These are phyloP conservation scores for Pachypanchax playfairii DNA, from an alignment of 2,113 vertebrate species.

Conservation along the genomic window DNA sequence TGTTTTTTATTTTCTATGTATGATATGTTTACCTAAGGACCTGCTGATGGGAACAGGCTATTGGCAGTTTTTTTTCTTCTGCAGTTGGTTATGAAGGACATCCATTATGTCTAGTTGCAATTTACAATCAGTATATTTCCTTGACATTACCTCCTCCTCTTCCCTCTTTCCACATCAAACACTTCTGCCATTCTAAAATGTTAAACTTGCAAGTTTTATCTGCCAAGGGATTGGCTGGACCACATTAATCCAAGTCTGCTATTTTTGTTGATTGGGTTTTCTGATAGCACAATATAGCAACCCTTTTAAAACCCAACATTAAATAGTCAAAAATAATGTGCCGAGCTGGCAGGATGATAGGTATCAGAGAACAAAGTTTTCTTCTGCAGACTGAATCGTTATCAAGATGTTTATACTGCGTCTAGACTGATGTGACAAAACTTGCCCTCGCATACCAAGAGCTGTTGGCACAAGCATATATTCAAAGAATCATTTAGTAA, in stretches of 20 bases:
- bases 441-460: constrained; percentile 19
- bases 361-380: constrained; percentile 24
- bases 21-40: too few species aligned
- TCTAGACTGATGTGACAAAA: constrained; percentile 41
- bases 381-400: constrained; percentile 28
- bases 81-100: too few species aligned
- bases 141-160: constrained; percentile 50
- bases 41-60: too few species aligned
- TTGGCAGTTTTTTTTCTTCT: constrained; percentile 18
- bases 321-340: constrained; percentile 33
- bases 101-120: not conserved
- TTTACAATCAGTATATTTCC: constrained; percentile 62
- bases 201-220: constrained; percentile 38
- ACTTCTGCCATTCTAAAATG: constrained; percentile 35
- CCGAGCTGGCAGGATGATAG: constrained; percentile 11
- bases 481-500: constrained; percentile 3
- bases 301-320: constrained; percentile 11
- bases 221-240: constrained; percentile 4
- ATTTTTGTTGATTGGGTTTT: constrained; percentile 35
- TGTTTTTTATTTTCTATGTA: too few species aligned
- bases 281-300: constrained; percentile 34
- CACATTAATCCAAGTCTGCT: too few species aligned
- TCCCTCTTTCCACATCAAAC: constrained; percentile 32
- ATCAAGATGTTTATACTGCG: constrained; percentile 30
- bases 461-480: constrained; percentile 14